Evolutionary conservation across 2,888 invertebrate species (phyloP), one percentile per base, ranked within the genome.

Genomic region (Eudasyphora cyanicolor): DNA sequence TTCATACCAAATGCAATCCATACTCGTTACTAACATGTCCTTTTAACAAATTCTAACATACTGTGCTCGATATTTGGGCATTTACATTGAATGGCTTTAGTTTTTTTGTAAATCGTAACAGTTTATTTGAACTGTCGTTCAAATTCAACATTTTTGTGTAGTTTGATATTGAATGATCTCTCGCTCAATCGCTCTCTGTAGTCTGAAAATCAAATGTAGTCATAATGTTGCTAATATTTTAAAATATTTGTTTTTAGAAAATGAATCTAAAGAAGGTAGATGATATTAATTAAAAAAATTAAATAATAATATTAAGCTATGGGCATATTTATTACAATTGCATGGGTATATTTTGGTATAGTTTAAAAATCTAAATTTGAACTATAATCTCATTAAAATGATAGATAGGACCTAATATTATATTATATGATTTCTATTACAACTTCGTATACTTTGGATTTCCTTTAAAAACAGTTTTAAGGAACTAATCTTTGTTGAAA

Each of bases 1-100:
- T 29, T n/a, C 21, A 3, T 42, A 7, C 19, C 42, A 51, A 32
- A 27, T 19, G 14, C 62, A 67, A 49, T 54, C 17, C 42, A 70
- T 62, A 62, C n/a, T 38, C 51, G 45, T 7, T 54, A 76, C 62
- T 60, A 82, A 74, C 45, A 71, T 70, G 49, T 77, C 69, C 73
- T 27, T 24, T 67, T 54, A 73, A 64, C 38, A 42, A 62, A 76
- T 69, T 60, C 45, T 80, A 82, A 85, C 75, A 57, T 69, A 21
- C 42, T 75, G 42, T 14, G 70, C 21, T 29, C 64, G 38, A 19
- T 27, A 12, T 49, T 60, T 75, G 69, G 49, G 57, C 38, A 57
- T 60, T 76, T 69, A 29, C 75, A 62, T 79, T 79, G 76, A 87
- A 87, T 87, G 85, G 88, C 88, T 88, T 88, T 86, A 87, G 86